These are phyloP conservation scores for Biston betularia DNA, from an alignment of 2,888 invertebrate species.

Conservation along the genomic window DNA sequence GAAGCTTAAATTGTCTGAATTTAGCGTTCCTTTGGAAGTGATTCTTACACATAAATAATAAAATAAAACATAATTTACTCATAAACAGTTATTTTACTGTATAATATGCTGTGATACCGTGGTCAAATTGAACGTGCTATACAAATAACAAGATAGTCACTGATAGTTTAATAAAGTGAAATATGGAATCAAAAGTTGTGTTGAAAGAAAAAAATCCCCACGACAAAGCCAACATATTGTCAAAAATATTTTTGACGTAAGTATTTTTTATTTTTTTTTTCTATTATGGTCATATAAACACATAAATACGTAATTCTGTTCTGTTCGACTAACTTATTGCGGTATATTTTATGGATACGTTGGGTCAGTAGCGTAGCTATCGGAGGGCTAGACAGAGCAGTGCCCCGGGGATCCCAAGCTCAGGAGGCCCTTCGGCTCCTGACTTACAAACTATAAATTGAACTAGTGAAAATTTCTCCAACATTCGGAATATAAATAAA, in stretches of 20 bases:
- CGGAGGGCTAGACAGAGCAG: no score
- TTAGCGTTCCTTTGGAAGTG: constrained; percentile 1
- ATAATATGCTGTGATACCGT: constrained; percentile 12
- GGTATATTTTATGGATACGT: no score
- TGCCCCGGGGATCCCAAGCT: no score
- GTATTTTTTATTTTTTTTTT: constrained; percentile 59
- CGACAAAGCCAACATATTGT: constrained; percentile 85
- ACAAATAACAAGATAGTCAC: background rate
- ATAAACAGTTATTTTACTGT: background rate
- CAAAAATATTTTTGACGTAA: constrained; percentile 88
- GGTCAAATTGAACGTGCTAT: constrained; percentile 12
- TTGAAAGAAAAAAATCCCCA: constrained; percentile 87
- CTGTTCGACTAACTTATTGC: background rate
- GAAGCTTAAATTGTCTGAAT: constrained; percentile 2
- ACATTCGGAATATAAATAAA: no score
- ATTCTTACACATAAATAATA: background rate
- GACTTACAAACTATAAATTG: no score
- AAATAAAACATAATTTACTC: background rate
- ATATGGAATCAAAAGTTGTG: constrained; percentile 88
- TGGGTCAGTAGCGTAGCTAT: no score
- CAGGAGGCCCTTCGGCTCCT: no score
- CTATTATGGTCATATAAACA: background rate
- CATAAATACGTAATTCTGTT: background rate
- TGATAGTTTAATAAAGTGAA: constrained; percentile 38
- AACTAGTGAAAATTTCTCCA: no score